Evolutionary conservation across 2,797 vertebrate species (phyloP), one percentile per base, ranked within the genome.

Genomic region (Mus minutoides): DNA sequence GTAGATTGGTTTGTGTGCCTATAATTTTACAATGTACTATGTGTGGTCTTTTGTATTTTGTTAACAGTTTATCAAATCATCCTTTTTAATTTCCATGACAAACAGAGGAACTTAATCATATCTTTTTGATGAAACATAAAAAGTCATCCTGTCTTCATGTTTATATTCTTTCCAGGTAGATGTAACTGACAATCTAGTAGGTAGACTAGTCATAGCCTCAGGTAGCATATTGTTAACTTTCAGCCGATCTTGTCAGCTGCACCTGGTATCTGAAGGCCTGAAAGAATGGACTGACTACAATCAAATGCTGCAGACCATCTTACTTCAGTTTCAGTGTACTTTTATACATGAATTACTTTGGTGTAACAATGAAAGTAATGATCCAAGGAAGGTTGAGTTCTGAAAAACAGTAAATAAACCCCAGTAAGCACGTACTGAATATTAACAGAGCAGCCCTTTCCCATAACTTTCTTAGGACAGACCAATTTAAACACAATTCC

Each of bases 71-170:
- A 64, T 54, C 54, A 80, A 73, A 34, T 83, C 9, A 40, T 56
- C 17, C 62, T 52, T 88, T 86, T 92, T 76, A 64, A 64, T 91
- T 89, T 92, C 46, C 69, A n/a, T 85, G 92, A 43, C 29, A 56
- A 0, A 58, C 58, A 0, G 75, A 90, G 46, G 19, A 83, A 71
- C 69, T 93, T 77, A 71, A 21, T 49, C 49, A 16, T 22, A 62
- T 6, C 78, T 13, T 73, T 78, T 49, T 6, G 3, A 46, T 64
- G 19, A 22, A 64, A 14, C 56, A 4, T 58, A 46, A 88, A 83
- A 58, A 67, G 8, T 34, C 54, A 10, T 34, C 34, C 58, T 87
- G 26, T 79, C 22, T 86, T 93, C 31, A 40, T 26, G 10, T 67
- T 82, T 69, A 19, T 46, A 21, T 43, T 86, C 26, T 76, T 73